phyloP scores from a whole-genome alignment of 2,888 invertebrate species.

The Hypercompe scribonia region DNA sequence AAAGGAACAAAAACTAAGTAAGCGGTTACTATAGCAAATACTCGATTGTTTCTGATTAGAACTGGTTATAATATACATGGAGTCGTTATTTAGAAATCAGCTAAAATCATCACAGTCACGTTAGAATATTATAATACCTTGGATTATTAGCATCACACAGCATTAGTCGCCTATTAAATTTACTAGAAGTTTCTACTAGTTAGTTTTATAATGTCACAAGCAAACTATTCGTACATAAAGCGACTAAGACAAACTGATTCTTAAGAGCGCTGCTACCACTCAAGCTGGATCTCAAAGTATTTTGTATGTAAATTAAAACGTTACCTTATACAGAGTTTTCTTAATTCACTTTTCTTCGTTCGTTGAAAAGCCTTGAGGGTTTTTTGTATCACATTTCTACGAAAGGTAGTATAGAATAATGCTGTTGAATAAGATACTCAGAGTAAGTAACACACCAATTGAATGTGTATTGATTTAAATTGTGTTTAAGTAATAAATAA shows the following conservation, averaged over 20 bases:
- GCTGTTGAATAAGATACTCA: not conserved
- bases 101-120: not conserved
- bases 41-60: not conserved
- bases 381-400: not conserved
- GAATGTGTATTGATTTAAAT: not conserved
- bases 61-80: no score
- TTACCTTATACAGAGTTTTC: constrained; percentile 35
- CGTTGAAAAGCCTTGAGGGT: constrained; percentile 6
- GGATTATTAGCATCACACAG: no score
- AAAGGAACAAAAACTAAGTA: no score
- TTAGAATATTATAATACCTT: no score
- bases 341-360: constrained; percentile 33
- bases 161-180: no score
- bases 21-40: not conserved
- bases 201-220: no score
- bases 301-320: constrained; percentile 48
- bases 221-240: not conserved
- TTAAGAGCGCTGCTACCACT: constrained; percentile 27
- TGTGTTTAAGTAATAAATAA: not conserved
- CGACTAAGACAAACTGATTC: constrained; percentile 17
- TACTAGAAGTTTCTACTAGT: no score
- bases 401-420: not conserved
- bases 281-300: constrained; percentile 25
- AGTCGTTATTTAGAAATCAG: no score
- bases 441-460: not conserved